Base-by-base conservation (phyloP, 1,140 invertebrate species). In the Drosophila sulfurigaster region DNA sequence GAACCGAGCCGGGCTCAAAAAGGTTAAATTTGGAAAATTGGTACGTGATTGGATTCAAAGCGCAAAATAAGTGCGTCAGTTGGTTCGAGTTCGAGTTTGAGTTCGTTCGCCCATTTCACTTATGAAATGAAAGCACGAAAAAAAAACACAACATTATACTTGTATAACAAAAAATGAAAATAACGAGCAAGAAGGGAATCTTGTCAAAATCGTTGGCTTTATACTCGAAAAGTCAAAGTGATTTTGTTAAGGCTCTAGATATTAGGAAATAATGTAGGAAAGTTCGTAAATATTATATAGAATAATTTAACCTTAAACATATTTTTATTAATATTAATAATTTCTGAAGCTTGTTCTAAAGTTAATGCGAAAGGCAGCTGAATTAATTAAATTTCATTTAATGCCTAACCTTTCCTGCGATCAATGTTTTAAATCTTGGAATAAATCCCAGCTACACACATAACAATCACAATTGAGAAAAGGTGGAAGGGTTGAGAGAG, bases 11-110 rank as follows among this genome's bases (percentile, higher is more conserved):
- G 28, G 62, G 77, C 83, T 88, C 79, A 78, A 88, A 88, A 89
- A 85, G 85, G 85, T 88, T 89, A 89, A 88, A 85, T 88, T 88
- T 88, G 85, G 81, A 89, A 86, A 88, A 88, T 88, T 88, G 85
- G 78, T 88, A 88, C 85, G 85, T 88, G 85, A 88, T 88, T 88
- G 85, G 85, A 88, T 89, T 89, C 85, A 89, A 88, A 88, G 85
- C 85, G 81, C 85, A 83, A 85, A 88, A 88, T 88, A 88, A 88
- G 85, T 88, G 85, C 85, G 85, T 89, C 85, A 75, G 85, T 88
- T 74, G 73, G 79, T 78, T 67, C 35, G 35, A 8, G 43, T 11
- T 38, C 11, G 38, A 69, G 79, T 78, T 67, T 8, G 35, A 8
- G 43, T 11, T 38, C 11, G 38, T 25, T 52, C 48, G 66, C 48